Evolutionary conservation across 2,113 vertebrate species (phyloP).

Genomic region (Synodontis membranacea): DNA sequence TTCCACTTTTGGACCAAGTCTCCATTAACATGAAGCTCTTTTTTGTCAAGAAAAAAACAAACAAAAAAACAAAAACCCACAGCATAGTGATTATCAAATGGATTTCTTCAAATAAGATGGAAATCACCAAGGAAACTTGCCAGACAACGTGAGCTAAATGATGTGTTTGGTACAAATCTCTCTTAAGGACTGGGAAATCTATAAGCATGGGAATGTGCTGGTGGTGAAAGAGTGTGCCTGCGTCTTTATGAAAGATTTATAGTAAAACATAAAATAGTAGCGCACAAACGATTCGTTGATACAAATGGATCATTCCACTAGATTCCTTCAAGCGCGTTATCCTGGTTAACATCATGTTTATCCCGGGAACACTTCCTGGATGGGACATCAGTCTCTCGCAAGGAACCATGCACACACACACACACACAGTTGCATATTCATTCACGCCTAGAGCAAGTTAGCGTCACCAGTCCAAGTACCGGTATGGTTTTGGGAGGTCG

Average conservation of each 20-base stretch:
- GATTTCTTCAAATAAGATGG: background rate
- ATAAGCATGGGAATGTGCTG: background rate
- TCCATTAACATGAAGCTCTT: background rate
- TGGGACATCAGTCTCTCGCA: background rate
- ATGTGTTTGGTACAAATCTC: background rate
- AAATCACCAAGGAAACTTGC: background rate
- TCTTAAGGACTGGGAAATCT: background rate
- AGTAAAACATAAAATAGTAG: background rate
- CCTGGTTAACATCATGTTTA: background rate
- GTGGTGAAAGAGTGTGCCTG: background rate
- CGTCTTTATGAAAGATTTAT: background rate
- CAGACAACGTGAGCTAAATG: background rate
- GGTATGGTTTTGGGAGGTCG: background rate
- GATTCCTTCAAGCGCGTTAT: background rate
- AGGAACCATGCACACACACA: background rate
- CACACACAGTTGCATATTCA: background rate
- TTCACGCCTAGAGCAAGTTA: background rate
- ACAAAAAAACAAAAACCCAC: too few species aligned
- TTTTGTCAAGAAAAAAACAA: background rate
- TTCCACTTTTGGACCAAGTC: background rate
- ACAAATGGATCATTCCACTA: background rate
- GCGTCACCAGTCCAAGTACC: background rate
- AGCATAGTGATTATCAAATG: background rate
- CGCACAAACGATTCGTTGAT: background rate
- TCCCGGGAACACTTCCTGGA: background rate